These are phyloP conservation scores for Lasiommata megera DNA, from an alignment of 2,888 invertebrate genomes.

Conservation along the genomic window DNA sequence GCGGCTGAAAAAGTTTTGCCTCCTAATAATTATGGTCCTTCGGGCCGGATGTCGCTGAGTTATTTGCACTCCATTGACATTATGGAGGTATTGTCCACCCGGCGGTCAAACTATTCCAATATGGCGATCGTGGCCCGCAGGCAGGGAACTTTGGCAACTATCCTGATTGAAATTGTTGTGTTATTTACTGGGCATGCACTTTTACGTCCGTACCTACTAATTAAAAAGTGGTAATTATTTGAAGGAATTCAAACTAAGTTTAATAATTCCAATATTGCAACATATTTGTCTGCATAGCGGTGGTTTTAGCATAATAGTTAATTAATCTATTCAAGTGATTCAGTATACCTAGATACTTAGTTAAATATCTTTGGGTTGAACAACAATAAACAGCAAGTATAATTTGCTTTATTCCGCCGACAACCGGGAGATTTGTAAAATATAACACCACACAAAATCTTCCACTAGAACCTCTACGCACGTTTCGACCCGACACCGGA, in stretches of 20 bases:
- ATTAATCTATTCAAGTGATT: too few species aligned
- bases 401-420: too few species aligned
- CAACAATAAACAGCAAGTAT: too few species aligned
- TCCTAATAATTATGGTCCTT: background rate
- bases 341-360: too few species aligned
- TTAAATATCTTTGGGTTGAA: too few species aligned
- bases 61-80: constrained; percentile 1
- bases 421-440: too few species aligned
- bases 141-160: constrained; percentile 48
- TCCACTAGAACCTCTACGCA: too few species aligned
- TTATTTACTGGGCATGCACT: constrained; percentile 2
- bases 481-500: too few species aligned
- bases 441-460: too few species aligned
- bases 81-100: constrained; percentile 19
- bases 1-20: background rate
- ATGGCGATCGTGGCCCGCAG: constrained; percentile 54
- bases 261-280: background rate
- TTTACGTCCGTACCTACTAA: background rate
- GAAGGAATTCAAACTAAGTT: background rate
- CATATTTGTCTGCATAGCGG: too few species aligned
- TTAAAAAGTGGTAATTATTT: constrained; percentile 17
- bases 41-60: background rate
- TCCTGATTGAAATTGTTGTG: constrained; percentile 64
- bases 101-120: constrained; percentile 59
- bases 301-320: too few species aligned